phyloP scores from a whole-genome alignment of 1,140 invertebrate species.

The Belonocnema kinseyi region DNA sequence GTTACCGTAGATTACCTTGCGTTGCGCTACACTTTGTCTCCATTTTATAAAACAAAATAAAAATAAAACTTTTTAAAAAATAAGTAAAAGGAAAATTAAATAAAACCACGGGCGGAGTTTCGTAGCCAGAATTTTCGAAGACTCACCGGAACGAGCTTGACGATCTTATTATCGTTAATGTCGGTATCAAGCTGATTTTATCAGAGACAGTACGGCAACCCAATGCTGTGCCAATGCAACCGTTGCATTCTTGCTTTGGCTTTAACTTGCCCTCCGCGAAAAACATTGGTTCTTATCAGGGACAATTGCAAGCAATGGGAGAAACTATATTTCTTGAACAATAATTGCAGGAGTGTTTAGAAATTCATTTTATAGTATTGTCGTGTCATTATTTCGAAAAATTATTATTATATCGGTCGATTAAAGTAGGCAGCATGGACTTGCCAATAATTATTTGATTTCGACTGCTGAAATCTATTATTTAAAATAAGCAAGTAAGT shows the following conservation, averaged over 20 bases:
- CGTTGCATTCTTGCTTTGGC: neutral
- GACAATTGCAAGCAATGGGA: neutral
- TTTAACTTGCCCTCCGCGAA: neutral
- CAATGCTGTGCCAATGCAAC: neutral
- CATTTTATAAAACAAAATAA: neutral
- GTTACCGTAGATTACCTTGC: neutral
- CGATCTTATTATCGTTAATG: conserved; percentile 36
- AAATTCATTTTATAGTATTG: too few relatives aligned
- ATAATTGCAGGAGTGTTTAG: neutral
- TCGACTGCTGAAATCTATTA: too few relatives aligned
- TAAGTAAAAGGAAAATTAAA: neutral
- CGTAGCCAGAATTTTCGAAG: conserved; percentile 16
- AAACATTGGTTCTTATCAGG: conserved; percentile 8
- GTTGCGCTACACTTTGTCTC: conserved; percentile 25
- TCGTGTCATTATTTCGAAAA: too few relatives aligned
- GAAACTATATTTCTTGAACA: neutral
- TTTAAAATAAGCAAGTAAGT: too few relatives aligned
- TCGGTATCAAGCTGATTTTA: conserved; percentile 11
- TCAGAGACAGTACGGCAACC: neutral
- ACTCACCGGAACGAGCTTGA: conserved; percentile 31
- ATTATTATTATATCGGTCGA: too few relatives aligned
- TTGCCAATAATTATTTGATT: too few relatives aligned
- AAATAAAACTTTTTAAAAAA: neutral
- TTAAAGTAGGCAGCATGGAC: too few relatives aligned
- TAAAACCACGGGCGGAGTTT: conserved; percentile 32